phyloP scores from a whole-genome alignment of 2,888 invertebrate species.

The Dynastes grantii region DNA sequence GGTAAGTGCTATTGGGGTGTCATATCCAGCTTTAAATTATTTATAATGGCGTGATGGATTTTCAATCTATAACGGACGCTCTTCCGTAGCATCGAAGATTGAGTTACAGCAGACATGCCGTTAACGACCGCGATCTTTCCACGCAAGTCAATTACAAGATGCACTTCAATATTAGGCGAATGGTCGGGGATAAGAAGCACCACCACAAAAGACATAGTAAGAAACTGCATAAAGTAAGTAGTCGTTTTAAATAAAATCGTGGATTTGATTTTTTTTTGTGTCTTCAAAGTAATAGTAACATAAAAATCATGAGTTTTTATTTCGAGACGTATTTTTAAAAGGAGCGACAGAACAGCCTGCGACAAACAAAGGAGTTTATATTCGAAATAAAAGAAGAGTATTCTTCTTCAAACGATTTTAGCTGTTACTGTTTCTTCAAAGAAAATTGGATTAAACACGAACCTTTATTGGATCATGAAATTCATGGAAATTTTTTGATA shows the following conservation, averaged over 20 bases:
- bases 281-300: too few relatives aligned
- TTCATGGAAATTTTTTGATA: too few relatives aligned
- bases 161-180: conserved; percentile 90
- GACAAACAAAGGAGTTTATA: too few relatives aligned
- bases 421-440: too few relatives aligned
- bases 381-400: too few relatives aligned
- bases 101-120: conserved; percentile 93
- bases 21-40: conserved; percentile 6
- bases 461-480: too few relatives aligned
- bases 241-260: not conserved
- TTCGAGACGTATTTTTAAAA: too few relatives aligned
- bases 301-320: too few relatives aligned
- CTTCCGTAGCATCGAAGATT: conserved; percentile 85
- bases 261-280: too few relatives aligned
- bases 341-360: too few relatives aligned
- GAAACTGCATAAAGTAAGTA: conserved; percentile 83
- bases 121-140: conserved; percentile 89
- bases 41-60: not conserved
- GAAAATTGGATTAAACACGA: too few relatives aligned
- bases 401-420: too few relatives aligned
- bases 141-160: conserved; percentile 91
- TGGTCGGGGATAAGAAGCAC: conserved; percentile 88
- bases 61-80: not conserved
- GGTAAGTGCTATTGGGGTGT: conserved; percentile 72
- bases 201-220: conserved; percentile 85